A percentile compares a stretch with the other conserved stretches of the same genome.
Evolutionary conservation across 2,888 invertebrate genomes (phyloP).

Genomic region (Rhodophaea formosa): DNA sequence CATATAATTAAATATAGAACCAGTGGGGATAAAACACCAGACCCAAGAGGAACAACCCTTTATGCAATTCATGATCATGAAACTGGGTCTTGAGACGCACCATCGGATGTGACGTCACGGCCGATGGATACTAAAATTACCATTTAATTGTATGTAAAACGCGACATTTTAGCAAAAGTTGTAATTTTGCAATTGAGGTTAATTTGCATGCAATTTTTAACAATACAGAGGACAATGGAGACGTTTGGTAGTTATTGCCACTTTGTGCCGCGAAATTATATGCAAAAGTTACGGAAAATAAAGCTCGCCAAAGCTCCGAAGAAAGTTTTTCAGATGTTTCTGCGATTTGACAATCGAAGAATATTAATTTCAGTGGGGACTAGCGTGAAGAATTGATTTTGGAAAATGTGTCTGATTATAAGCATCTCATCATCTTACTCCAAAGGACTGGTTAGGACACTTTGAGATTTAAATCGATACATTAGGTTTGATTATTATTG

Average conservation of each 20-base stretch:
- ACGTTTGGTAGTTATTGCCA: neutral
- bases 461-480: too few relatives aligned
- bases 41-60: neutral
- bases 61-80: constrained; percentile 6
- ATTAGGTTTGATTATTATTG: too few relatives aligned
- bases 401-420: too few relatives aligned
- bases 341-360: too few relatives aligned
- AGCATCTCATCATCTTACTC: too few relatives aligned
- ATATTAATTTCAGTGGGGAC: too few relatives aligned
- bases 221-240: neutral
- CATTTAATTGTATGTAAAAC: constrained; percentile 58
- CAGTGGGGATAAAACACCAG: neutral
- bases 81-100: constrained; percentile 5
- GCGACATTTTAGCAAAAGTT: constrained; percentile 57
- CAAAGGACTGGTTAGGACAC: too few relatives aligned
- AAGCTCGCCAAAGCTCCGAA: too few relatives aligned
- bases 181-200: constrained; percentile 31
- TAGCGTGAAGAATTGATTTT: too few relatives aligned
- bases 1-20: neutral
- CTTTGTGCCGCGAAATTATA: neutral
- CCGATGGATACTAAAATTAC: constrained; percentile 36
- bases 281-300: neutral
- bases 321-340: too few relatives aligned
- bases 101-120: constrained; percentile 6
- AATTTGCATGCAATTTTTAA: constrained; percentile 21